These are phyloP conservation scores for Cochlearius cochlearius DNA, from an alignment of 2,113 vertebrate species.

Conservation along the genomic window DNA sequence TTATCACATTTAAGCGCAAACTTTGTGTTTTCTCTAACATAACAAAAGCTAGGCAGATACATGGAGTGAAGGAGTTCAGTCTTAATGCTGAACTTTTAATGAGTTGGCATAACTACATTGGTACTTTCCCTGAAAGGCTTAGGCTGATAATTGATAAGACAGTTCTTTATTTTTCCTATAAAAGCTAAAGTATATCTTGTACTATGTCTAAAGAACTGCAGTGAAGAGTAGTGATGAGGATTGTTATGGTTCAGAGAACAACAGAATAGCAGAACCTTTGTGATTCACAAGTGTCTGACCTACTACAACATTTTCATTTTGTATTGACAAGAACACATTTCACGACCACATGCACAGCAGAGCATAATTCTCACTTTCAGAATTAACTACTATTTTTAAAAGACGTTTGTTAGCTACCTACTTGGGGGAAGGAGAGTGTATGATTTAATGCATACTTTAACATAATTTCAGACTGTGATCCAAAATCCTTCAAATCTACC, in stretches of 20 bases:
- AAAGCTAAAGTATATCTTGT: not conserved
- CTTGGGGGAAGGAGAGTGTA: not conserved
- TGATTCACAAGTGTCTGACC: not conserved
- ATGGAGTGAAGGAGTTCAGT: not conserved
- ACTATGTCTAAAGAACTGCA: not conserved
- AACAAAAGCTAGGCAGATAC: not conserved
- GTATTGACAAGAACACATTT: not conserved
- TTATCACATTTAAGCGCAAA: not conserved
- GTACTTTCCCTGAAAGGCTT: not conserved
- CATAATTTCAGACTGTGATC: not conserved
- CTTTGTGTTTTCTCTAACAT: not conserved
- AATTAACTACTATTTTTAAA: not conserved
- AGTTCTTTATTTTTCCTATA: not conserved
- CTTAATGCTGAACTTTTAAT: not conserved
- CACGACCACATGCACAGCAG: not conserved
- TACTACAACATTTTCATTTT: not conserved
- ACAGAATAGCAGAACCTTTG: not conserved
- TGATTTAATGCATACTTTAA: not conserved
- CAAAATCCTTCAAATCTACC: not conserved
- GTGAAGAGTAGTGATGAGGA: not conserved
- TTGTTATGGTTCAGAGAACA: not conserved
- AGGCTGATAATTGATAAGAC: not conserved
- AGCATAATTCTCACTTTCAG: not conserved
- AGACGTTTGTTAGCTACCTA: not conserved
- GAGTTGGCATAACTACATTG: not conserved